Evolutionary conservation across 2,888 invertebrate genomes (phyloP).

Genomic region (Drosophila anceps): DNA sequence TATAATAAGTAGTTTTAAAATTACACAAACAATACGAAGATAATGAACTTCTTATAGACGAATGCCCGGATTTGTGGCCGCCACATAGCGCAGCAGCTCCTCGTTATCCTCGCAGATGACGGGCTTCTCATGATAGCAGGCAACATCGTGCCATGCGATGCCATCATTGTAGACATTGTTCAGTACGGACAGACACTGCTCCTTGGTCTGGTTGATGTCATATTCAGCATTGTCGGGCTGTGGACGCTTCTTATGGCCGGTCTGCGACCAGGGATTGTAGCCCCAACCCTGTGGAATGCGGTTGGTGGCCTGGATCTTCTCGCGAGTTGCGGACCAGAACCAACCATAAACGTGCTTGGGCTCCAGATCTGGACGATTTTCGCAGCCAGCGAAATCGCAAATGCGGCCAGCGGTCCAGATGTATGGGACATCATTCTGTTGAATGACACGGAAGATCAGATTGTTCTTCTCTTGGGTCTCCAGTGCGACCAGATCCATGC

Average conservation of each 20-base stretch:
- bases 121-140: slow-evolving; percentile 96
- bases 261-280: slow-evolving; percentile 96
- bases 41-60: slow-evolving; percentile 88
- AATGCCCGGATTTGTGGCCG: slow-evolving; percentile 93
- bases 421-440: slow-evolving; percentile 95
- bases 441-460: slow-evolving; percentile 94
- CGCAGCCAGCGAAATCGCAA: slow-evolving; percentile 97
- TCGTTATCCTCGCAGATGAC: slow-evolving; percentile 96
- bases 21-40: slow-evolving; percentile 76
- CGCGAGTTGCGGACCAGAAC: slow-evolving; percentile 97
- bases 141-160: slow-evolving; percentile 97
- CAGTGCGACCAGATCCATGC: slow-evolving; percentile 96
- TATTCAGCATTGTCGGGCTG: slow-evolving; percentile 97
- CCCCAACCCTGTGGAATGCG: slow-evolving; percentile 87
- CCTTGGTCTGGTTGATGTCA: slow-evolving; percentile 94
- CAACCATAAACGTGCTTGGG: slow-evolving; percentile 94
- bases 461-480: slow-evolving; percentile 96
- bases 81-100: slow-evolving; percentile 93
- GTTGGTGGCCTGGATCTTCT: slow-evolving; percentile 94
- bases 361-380: slow-evolving; percentile 93
- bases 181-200: slow-evolving; percentile 94
- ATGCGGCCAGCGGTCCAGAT: slow-evolving; percentile 97
- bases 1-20: slow-evolving; percentile 79
- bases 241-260: slow-evolving; percentile 94
- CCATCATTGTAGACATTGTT: slow-evolving; percentile 98